A percentile compares a stretch with the other conserved stretches of the same genome.
Evolutionary conservation across 1,140 invertebrate species (phyloP).

Genomic region (Neuroterus valhalla): DNA sequence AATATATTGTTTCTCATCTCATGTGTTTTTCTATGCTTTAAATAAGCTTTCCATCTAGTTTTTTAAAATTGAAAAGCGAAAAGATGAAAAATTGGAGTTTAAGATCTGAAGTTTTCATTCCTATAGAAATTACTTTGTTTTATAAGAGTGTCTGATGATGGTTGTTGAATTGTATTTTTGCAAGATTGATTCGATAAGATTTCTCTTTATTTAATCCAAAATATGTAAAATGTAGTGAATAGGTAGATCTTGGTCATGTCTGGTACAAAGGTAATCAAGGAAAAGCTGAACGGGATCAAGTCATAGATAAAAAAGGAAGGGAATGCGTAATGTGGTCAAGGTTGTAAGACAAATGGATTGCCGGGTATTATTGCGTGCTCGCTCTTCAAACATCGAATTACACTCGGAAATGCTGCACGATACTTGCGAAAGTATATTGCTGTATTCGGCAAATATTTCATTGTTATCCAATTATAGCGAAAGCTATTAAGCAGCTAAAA

Average conservation of each 20-base stretch:
- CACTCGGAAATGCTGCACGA: constrained; percentile 16
- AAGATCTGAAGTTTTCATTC: too few relatives aligned
- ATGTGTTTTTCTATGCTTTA: too few relatives aligned
- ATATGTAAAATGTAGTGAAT: background rate
- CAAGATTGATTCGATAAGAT: too few relatives aligned
- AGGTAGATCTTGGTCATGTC: background rate
- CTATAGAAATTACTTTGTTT: too few relatives aligned
- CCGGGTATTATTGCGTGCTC: constrained; percentile 19
- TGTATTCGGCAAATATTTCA: constrained; percentile 18
- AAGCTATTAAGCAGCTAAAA: constrained; percentile 28
- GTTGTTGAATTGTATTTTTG: too few relatives aligned
- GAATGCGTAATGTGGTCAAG: constrained; percentile 29
- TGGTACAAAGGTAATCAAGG: constrained; percentile 5
- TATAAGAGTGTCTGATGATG: too few relatives aligned
- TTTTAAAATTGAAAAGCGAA: too few relatives aligned
- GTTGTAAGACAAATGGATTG: constrained; percentile 29
- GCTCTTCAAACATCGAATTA: constrained; percentile 10
- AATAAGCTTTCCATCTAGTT: too few relatives aligned
- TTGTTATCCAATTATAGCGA: constrained; percentile 25
- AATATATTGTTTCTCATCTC: too few relatives aligned
- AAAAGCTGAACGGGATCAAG: constrained; percentile 11
- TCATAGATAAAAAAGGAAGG: constrained; percentile 25
- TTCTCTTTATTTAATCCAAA: too few relatives aligned
- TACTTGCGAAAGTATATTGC: constrained; percentile 24
- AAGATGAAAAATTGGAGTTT: too few relatives aligned